Evolutionary conservation across 1,140 invertebrate genomes (phyloP).

Genomic region (Penaeus indicus): DNA sequence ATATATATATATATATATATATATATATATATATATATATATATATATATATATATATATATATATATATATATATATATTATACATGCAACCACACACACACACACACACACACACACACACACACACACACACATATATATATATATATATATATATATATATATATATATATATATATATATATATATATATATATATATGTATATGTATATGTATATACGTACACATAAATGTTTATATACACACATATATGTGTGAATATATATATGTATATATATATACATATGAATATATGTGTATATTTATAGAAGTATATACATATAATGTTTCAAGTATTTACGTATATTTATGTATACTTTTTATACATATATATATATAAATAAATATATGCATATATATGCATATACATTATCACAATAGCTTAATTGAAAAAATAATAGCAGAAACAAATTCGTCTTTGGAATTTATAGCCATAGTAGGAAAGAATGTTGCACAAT

Average conservation of each 20-base stretch:
- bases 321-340: too few species aligned
- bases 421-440: background rate
- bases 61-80: constrained; percentile 41
- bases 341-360: too few species aligned
- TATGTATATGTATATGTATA: constrained; percentile 41
- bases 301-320: too few species aligned
- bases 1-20: constrained; percentile 51
- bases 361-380: too few species aligned
- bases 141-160: constrained; percentile 29
- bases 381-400: too few species aligned
- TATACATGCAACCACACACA: constrained; percentile 33
- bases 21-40: constrained; percentile 45
- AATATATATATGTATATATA: background rate
- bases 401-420: background rate
- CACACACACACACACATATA: constrained; percentile 15
- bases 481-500: background rate
- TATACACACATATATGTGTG: background rate
- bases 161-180: constrained; percentile 27
- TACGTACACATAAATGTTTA: background rate
- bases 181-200: constrained; percentile 35
- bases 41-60: constrained; percentile 48
- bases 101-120: constrained; percentile 32
- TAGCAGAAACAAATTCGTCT: background rate
- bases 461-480: background rate
- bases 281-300: background rate